Evolutionary conservation across 2,797 vertebrate species (phyloP).

Genomic region (Pangasius larnaudii): DNA sequence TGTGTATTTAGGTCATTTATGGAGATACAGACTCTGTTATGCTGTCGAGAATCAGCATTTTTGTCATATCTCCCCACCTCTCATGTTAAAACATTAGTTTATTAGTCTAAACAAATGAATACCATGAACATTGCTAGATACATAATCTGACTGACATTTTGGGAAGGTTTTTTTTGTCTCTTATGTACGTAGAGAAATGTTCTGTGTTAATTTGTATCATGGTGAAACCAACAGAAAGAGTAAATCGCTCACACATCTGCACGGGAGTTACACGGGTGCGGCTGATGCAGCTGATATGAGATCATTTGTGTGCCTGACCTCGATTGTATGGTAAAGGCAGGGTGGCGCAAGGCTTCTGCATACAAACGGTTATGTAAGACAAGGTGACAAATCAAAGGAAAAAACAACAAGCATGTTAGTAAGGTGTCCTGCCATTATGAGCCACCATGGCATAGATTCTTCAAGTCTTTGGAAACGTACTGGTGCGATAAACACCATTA

Average conservation of each 20-base stretch:
- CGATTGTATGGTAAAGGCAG: not conserved
- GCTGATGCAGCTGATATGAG: conserved; percentile 6
- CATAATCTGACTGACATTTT: not conserved
- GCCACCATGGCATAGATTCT: not conserved
- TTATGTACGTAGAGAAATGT: not conserved
- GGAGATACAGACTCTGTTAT: conserved; percentile 94
- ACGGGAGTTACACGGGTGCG: not conserved
- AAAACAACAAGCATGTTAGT: not conserved
- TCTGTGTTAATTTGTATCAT: not conserved
- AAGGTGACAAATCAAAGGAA: not conserved
- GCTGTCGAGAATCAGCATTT: conserved; percentile 49
- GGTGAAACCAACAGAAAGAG: not conserved
- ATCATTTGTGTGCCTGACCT: not conserved
- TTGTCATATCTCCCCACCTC: too few relatives aligned
- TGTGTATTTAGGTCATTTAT: conserved; percentile 81
- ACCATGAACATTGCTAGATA: not conserved
- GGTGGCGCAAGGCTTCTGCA: not conserved
- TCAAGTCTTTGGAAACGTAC: not conserved
- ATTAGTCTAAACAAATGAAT: not conserved
- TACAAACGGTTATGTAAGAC: not conserved
- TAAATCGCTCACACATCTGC: not conserved
- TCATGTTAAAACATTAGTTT: too few relatives aligned
- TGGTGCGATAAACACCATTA: not conserved
- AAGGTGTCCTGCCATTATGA: not conserved
- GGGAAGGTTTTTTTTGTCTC: not conserved